Conservation (phyloP, 2,888 invertebrate species). For the Philaethria dido region DNA sequence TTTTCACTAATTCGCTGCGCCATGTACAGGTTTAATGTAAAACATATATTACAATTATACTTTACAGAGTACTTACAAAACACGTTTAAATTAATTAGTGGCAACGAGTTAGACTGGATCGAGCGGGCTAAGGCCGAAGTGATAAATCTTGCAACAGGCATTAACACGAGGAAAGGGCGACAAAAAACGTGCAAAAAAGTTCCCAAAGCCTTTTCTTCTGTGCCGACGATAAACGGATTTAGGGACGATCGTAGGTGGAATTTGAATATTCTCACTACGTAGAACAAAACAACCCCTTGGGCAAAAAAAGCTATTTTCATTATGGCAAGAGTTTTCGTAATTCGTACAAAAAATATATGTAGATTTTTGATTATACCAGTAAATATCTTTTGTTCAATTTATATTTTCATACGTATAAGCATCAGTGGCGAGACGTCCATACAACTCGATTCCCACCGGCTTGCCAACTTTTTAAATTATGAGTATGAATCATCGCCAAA, state of each 20-base stretch:
- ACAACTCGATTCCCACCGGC: too few relatives aligned
- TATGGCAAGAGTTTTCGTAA: conserved; percentile 26
- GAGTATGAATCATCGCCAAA: too few relatives aligned
- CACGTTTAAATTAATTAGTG: conserved; percentile 52
- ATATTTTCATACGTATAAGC: neutral
- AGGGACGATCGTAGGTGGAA: conserved; percentile 43
- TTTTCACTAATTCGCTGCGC: neutral
- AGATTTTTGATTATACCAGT: neutral
- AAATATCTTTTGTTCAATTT: neutral
- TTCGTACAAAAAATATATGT: conserved; percentile 10
- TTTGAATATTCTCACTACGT: conserved; percentile 39
- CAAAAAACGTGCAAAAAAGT: conserved; percentile 49
- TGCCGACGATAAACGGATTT: conserved; percentile 46
- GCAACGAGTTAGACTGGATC: conserved; percentile 51
- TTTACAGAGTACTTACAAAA: conserved; percentile 39
- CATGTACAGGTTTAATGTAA: conserved; percentile 23
- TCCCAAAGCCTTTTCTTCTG: conserved; percentile 44
- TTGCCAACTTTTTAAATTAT: too few relatives aligned
- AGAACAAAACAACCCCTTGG: conserved; percentile 33
- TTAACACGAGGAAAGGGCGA: conserved; percentile 48
- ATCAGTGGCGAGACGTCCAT: too few relatives aligned
- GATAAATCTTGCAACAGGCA: conserved; percentile 53
- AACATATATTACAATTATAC: conserved; percentile 33
- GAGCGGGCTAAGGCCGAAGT: conserved; percentile 47
- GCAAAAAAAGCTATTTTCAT: conserved; percentile 32